Evolutionary conservation across 2,113 vertebrate genomes (phyloP).

Genomic region (Alaudala cheleensis): DNA sequence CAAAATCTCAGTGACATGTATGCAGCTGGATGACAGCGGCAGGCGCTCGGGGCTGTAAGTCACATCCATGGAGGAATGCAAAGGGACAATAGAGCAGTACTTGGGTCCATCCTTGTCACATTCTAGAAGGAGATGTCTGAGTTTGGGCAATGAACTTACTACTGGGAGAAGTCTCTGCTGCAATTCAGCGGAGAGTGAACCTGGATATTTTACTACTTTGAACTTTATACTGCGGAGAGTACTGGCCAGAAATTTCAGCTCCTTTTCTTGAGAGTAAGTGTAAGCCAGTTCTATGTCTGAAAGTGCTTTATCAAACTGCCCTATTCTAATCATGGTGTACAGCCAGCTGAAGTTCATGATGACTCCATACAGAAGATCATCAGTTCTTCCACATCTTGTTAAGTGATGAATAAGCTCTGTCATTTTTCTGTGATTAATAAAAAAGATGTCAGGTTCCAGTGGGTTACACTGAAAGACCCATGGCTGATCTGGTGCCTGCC

Average conservation of each 20-base stretch:
- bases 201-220: conserved; percentile 90
- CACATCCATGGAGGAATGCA: conserved; percentile 98
- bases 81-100: conserved; percentile 96
- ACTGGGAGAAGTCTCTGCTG: conserved; percentile 96
- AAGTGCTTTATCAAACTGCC: conserved; percentile 94
- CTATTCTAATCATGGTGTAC: conserved; percentile 98
- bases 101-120: conserved; percentile 98
- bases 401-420: conserved; percentile 93
- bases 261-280: conserved; percentile 92
- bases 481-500: conserved; percentile 94
- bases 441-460: conserved; percentile 96
- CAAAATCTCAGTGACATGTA: conserved; percentile 94
- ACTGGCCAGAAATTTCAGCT: conserved; percentile 93
- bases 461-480: conserved; percentile 99
- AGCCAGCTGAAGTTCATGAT: conserved; percentile 99
- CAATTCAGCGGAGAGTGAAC: conserved; percentile 92
- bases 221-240: conserved; percentile 90
- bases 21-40: conserved; percentile 89
- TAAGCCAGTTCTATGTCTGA: conserved; percentile 93
- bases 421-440: conserved; percentile 98
- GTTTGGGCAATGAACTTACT: conserved; percentile 93
- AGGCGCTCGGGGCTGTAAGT: conserved; percentile 95
- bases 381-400: conserved; percentile 89
- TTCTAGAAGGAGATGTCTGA: conserved; percentile 94
- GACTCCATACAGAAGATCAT: conserved; percentile 93